Evolutionary conservation across 2,797 vertebrate genomes (phyloP).

Genomic region (Ptychobarbus kaznakovi): DNA sequence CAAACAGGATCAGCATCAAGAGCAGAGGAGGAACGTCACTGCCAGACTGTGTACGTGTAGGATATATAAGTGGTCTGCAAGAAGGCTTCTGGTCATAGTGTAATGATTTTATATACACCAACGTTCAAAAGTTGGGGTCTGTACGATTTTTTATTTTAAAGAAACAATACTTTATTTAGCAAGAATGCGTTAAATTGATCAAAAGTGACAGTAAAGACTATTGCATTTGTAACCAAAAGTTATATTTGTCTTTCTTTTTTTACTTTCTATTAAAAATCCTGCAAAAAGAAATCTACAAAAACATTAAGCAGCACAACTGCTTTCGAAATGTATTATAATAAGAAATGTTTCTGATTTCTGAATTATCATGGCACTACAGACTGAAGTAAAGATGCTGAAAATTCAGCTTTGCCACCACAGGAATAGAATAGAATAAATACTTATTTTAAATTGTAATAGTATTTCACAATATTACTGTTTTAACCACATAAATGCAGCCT

Average conservation of each 20-base stretch:
- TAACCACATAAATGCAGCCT: not conserved
- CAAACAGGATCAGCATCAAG: conserved; percentile 74
- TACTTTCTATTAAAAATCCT: not conserved
- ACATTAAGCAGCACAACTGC: not conserved
- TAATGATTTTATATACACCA: not conserved
- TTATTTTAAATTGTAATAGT: not conserved
- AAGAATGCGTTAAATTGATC: too few species aligned
- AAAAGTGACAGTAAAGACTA: not conserved
- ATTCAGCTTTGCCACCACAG: not conserved
- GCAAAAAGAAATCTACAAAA: not conserved
- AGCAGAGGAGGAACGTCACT: conserved; percentile 66
- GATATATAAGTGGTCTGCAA: conserved; percentile 1
- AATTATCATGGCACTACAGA: not conserved
- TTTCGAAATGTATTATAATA: not conserved
- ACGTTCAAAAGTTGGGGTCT: not conserved
- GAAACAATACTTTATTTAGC: not conserved
- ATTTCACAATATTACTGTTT: not conserved
- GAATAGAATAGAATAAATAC: not conserved
- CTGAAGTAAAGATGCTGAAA: not conserved
- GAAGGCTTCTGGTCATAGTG: not conserved
- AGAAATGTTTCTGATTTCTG: not conserved
- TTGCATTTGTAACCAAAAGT: not conserved
- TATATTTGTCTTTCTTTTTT: not conserved
- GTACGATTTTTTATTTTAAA: not conserved
- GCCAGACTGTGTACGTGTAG: conserved; percentile 51